Evolutionary conservation across 2,797 vertebrate species (phyloP).

Genomic region (Mareca penelope): DNA sequence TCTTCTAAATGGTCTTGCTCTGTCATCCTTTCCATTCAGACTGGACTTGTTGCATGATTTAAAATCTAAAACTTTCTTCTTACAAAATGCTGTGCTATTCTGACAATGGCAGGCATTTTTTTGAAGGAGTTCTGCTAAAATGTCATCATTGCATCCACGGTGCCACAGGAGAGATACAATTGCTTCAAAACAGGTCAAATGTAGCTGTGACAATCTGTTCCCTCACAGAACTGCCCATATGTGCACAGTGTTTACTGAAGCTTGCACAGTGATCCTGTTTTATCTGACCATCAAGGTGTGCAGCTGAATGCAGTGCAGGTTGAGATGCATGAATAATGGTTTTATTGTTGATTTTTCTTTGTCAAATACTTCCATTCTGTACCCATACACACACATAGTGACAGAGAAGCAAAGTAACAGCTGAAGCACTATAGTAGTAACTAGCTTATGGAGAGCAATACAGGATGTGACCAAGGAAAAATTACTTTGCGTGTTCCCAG

Average conservation of each 20-base stretch:
- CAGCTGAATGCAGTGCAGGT: not conserved
- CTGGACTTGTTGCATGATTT: not conserved
- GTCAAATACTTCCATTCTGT: not conserved
- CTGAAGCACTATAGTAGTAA: not conserved
- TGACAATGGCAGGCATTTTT: not conserved
- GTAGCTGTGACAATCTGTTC: slow-evolving; percentile 33
- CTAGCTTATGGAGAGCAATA: not conserved
- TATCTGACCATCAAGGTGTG: slow-evolving; percentile 30
- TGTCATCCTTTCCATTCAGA: not conserved
- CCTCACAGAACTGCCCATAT: not conserved
- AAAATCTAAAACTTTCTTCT: not conserved
- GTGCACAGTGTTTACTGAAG: slow-evolving; percentile 4
- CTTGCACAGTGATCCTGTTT: not conserved
- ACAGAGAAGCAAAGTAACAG: not conserved
- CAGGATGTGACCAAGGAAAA: not conserved
- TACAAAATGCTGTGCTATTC: not conserved
- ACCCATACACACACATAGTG: not conserved
- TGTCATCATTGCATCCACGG: not conserved
- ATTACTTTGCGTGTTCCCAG: not conserved
- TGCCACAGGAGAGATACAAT: not conserved
- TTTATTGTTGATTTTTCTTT: not conserved
- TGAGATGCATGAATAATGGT: not conserved
- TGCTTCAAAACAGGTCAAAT: slow-evolving; percentile 49
- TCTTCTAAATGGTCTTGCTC: not conserved
- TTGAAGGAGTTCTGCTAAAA: slow-evolving; percentile 13